These are phyloP conservation scores for Cherax quadricarinatus DNA, from an alignment of 1,140 invertebrate genomes.

Conservation along the genomic window DNA sequence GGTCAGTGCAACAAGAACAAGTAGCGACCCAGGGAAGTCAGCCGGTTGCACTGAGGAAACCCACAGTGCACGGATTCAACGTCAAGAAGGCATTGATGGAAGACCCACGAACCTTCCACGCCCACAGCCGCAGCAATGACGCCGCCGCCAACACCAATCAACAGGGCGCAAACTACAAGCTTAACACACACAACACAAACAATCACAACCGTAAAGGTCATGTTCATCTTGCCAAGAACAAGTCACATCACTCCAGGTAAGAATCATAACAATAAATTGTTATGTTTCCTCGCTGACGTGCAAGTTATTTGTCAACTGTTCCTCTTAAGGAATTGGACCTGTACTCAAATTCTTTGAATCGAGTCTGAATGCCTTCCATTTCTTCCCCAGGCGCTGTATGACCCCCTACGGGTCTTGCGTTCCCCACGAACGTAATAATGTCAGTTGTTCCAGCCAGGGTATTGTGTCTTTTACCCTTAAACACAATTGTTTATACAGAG, in stretches of 20 bases:
- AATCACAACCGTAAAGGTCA: conserved; percentile 6
- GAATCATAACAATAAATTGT: too few relatives aligned
- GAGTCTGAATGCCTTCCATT: too few relatives aligned
- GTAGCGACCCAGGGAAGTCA: conserved; percentile 6
- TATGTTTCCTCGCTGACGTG: too few relatives aligned
- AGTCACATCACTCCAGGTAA: conserved; percentile 17
- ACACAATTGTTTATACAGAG: too few relatives aligned
- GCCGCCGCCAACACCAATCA: not conserved
- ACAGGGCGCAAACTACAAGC: not conserved
- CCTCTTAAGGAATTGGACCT: too few relatives aligned
- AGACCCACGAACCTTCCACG: conserved; percentile 43
- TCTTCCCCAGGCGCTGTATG: too few relatives aligned
- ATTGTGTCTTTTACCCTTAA: too few relatives aligned
- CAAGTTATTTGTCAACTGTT: too few relatives aligned
- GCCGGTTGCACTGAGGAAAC: conserved; percentile 36
- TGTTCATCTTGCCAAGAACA: conserved; percentile 3
- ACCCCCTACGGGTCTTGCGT: too few relatives aligned
- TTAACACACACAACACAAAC: not conserved
- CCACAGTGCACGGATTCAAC: conserved; percentile 46
- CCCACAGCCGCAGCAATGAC: not conserved
- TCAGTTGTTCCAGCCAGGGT: too few relatives aligned
- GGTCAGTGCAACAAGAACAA: not conserved
- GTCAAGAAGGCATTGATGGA: conserved; percentile 57
- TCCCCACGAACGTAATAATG: too few relatives aligned
- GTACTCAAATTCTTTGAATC: too few relatives aligned